These are phyloP conservation scores for Saguinus imperator DNA, from an alignment of 2,113 vertebrate species.

Conservation along the genomic window DNA sequence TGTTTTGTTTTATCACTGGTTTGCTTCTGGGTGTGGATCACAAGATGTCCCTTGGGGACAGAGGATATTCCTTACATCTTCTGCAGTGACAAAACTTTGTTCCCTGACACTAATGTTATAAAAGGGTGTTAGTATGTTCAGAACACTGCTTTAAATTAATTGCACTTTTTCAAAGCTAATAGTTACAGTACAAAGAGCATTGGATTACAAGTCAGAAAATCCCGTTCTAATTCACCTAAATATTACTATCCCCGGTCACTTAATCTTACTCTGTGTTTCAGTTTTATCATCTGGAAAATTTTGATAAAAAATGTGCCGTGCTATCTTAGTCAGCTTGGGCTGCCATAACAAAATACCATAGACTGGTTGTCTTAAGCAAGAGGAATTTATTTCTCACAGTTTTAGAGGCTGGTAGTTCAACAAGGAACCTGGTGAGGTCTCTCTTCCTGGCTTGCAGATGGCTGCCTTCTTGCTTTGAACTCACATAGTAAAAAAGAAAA, in stretches of 20 bases:
- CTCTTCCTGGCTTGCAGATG: background rate
- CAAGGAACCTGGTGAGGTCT: background rate
- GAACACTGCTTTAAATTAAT: conserved; percentile 10
- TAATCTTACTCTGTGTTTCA: background rate
- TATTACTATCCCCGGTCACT: background rate
- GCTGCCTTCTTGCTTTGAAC: background rate
- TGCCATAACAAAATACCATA: background rate
- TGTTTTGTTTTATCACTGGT: background rate
- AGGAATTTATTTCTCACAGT: background rate
- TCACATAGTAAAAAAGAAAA: background rate
- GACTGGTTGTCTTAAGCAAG: background rate
- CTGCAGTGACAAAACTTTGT: background rate
- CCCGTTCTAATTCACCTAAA: background rate
- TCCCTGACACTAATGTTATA: background rate
- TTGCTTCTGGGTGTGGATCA: background rate
- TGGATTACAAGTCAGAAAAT: background rate
- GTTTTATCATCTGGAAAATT: background rate
- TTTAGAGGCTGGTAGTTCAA: background rate
- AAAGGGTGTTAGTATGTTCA: background rate
- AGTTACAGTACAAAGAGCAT: background rate
- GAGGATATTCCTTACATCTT: background rate
- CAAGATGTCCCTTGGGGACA: background rate
- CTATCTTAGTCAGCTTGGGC: background rate
- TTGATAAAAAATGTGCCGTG: background rate
- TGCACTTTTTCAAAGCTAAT: background rate